Evolutionary conservation across 2,113 vertebrate species (phyloP).

Genomic region (Arenaria interpres): DNA sequence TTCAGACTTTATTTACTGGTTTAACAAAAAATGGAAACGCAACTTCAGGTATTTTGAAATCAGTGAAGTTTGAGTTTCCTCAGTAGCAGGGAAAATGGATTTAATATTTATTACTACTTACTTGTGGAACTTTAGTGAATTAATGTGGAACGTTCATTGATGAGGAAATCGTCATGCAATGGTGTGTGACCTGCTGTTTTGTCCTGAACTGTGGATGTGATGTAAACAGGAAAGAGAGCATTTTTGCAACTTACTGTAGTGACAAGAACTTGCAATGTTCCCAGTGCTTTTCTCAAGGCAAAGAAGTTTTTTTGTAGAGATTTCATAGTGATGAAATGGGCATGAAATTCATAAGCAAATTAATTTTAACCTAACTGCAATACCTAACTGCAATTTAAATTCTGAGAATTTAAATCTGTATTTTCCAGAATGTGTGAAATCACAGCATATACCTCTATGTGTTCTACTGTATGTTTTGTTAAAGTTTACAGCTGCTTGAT

Average conservation of each 20-base stretch:
- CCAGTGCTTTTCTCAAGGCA: not conserved
- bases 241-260: not conserved
- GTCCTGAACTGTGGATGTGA: not conserved
- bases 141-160: not conserved
- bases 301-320: not conserved
- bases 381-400: constrained; percentile 8
- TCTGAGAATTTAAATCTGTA: not conserved
- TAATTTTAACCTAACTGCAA: not conserved
- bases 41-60: not conserved
- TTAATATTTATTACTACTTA: not conserved
- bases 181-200: not conserved
- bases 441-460: not conserved
- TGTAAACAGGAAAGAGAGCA: not conserved
- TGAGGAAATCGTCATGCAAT: not conserved
- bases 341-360: not conserved
- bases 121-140: not conserved
- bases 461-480: not conserved
- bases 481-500: not conserved
- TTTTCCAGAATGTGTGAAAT: not conserved
- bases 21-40: not conserved
- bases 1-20: not conserved
- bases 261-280: not conserved
- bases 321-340: not conserved
- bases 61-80: not conserved
- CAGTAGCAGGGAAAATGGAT: not conserved